Conservation (phyloP, 2,113 vertebrate species). For the Pituophis catenifer region DNA sequence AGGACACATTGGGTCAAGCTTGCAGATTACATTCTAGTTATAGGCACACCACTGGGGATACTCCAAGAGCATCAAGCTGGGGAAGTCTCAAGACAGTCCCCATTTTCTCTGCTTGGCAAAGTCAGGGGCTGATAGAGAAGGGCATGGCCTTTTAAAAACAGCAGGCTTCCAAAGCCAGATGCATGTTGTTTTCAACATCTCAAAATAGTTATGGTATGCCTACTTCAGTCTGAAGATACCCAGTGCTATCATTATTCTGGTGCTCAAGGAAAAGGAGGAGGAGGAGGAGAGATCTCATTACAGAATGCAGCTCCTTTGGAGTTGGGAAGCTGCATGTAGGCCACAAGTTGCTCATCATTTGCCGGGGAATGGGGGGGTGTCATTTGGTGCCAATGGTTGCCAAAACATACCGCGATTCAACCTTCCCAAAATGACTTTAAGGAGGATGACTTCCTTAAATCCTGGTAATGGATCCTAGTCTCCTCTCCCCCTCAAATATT, state of each 20-base stretch:
- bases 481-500: background rate
- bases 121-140: background rate
- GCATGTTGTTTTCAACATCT: background rate
- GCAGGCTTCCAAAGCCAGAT: background rate
- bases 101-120: background rate
- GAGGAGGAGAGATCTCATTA: background rate
- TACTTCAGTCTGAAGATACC: background rate
- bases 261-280: background rate
- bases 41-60: background rate
- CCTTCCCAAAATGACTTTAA: background rate
- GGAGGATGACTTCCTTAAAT: background rate
- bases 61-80: background rate
- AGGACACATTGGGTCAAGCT: background rate
- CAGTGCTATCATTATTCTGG: background rate
- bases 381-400: too few relatives aligned
- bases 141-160: background rate
- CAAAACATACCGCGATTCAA: background rate
- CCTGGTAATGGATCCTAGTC: background rate
- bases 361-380: conserved; percentile 1
- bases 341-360: background rate
- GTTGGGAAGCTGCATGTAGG: background rate
- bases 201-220: background rate
- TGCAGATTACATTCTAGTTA: background rate
- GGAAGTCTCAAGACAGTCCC: conserved; percentile 25
- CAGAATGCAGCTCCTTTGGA: background rate